Conservation (phyloP, 1,140 invertebrate species). For the Bombus turneri region DNA sequence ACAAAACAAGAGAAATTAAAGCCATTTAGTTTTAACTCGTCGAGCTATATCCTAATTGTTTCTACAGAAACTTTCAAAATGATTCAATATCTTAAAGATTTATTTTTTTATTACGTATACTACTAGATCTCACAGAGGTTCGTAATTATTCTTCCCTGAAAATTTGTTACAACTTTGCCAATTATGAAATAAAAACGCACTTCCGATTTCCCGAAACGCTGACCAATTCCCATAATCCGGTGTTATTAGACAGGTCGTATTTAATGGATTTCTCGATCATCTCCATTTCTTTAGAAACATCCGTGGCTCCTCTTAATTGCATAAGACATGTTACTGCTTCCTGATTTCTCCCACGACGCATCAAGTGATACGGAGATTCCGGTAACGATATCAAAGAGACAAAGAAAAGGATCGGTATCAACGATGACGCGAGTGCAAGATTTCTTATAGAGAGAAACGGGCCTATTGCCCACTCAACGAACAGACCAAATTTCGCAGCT, state of each 20-base stretch:
- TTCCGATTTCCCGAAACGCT: constrained; percentile 83
- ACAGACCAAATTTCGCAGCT: constrained; percentile 83
- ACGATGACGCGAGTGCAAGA: constrained; percentile 82
- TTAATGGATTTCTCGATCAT: constrained; percentile 84
- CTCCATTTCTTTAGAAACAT: constrained; percentile 85
- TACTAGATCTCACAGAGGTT: not conserved
- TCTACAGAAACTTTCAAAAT: too few species aligned
- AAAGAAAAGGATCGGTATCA: constrained; percentile 83
- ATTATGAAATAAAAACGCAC: constrained; percentile 6
- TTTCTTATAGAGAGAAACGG: constrained; percentile 83
- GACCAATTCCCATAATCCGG: constrained; percentile 83
- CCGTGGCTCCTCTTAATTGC: constrained; percentile 83
- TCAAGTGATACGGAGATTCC: constrained; percentile 88
- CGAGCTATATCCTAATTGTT: too few species aligned
- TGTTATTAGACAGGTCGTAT: constrained; percentile 82
- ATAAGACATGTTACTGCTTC: constrained; percentile 84
- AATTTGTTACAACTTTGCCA: not conserved
- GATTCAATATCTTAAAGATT: not conserved
- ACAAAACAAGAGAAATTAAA: not conserved
- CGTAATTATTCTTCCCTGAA: not conserved
- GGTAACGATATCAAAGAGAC: constrained; percentile 86
- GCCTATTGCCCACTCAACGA: constrained; percentile 86
- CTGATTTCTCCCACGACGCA: constrained; percentile 82
- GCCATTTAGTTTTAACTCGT: not conserved
- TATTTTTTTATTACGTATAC: too few species aligned